Evolutionary conservation across 2,797 vertebrate species (phyloP), one percentile per base, ranked within the genome.

Genomic region (Hoplostethus mediterraneus): DNA sequence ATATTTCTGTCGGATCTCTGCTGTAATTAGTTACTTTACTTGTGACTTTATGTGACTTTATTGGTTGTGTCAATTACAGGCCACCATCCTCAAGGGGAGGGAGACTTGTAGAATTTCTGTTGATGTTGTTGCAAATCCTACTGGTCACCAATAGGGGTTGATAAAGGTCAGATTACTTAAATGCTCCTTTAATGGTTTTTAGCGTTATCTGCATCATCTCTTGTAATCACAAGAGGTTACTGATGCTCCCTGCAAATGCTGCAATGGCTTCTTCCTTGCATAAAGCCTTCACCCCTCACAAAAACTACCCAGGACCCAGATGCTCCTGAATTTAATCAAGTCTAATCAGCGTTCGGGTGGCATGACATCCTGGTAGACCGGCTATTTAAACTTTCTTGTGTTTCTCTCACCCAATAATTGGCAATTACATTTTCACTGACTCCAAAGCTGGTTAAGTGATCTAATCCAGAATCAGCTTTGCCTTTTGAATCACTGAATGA

Each of bases 171-270:
- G 2, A 44, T 44, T 44, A 44, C 3, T 13, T 42, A 42, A 42
- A 21, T 42, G 12, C 12, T 47, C 12, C 53, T 72, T 72, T 47
- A 52, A 69, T 67, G 57, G 61, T 53, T 77, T 38, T 59, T 6
- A 77, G 21, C n/a, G 52, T 62, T 7, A 85, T 77, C 33, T 21
- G 21, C 65, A 75, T 85, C 68, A 72, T 66, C 80, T 42, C 75
- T 36, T 31, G 71, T 62, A 72, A 58, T 68, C 57, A 14, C 0
- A 36, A 36, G 54, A 54, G 9, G 14, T 69, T 47, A 75, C 56
- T 73, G 42, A 5, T 1, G 38, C 44, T 70, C 30, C 33, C 31
- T 25, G 31, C 13, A 45, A 45, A 49, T 5, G 31, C 13, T 61
- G 6, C 31, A 21, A 31, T 45, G 58, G 64, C 30, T 40, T 5